These are phyloP conservation scores for Psococerastis gibbosa DNA, from an alignment of 2,888 invertebrate genomes.

Conservation along the genomic window DNA sequence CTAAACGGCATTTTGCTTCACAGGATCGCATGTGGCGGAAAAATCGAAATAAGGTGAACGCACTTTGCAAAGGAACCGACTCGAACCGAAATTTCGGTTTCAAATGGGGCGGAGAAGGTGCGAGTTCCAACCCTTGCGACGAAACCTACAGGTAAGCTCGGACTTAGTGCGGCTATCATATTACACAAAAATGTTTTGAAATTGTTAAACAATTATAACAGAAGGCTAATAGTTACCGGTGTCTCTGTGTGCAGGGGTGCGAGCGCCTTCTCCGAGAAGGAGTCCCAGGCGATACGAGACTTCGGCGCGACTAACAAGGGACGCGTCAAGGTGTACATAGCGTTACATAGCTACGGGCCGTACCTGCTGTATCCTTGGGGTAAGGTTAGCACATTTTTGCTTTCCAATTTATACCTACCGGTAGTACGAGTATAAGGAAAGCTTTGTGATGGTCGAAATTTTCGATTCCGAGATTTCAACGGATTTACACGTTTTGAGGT, in stretches of 20 bases:
- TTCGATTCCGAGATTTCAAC: no score
- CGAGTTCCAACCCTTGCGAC: constrained; percentile 26
- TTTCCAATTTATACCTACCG: no score
- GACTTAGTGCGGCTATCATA: no score
- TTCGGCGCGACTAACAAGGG: constrained; percentile 20
- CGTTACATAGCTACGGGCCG: constrained; percentile 26
- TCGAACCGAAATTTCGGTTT: constrained; percentile 29
- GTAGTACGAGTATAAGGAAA: no score
- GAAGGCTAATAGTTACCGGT: no score
- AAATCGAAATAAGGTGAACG: constrained; percentile 10
- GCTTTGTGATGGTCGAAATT: no score
- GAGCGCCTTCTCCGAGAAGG: constrained; percentile 26
- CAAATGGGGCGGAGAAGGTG: constrained; percentile 25
- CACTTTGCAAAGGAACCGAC: constrained; percentile 26
- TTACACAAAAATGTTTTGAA: no score
- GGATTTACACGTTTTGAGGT: no score
- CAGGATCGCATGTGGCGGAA: constrained; percentile 29
- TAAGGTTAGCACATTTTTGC: no score
- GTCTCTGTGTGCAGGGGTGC: constrained; percentile 23
- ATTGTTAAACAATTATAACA: no score
- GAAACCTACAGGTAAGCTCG: no score
- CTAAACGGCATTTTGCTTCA: no score
- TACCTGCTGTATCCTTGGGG: constrained; percentile 20
- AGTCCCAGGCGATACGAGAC: constrained; percentile 23
- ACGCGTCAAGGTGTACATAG: constrained; percentile 25